Base-by-base conservation (phyloP, 2,797 vertebrate genomes). In the Centroberyx gerrardi region DNA sequence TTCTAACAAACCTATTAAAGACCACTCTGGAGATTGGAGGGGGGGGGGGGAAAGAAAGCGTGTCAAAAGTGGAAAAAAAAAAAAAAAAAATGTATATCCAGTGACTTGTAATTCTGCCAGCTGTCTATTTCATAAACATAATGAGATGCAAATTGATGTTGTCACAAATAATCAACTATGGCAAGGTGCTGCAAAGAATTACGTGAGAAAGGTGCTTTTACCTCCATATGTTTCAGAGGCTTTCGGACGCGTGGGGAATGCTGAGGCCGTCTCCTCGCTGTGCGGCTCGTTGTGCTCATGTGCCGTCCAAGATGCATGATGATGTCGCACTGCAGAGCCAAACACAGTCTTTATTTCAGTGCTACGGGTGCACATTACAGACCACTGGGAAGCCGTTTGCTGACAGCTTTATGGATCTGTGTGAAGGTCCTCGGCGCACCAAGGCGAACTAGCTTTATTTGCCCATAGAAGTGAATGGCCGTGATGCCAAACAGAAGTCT, bases 321-420 rank as follows among this genome's bases (percentile, higher is more conserved):
- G 72, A 76, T 82, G 53, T 70, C 13, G 55, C 60, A 4, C 49
- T 38, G 82, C 72, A 60, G 73, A 76, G 72, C 66, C 49, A 51
- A 29, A 76, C 68, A 29, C 52, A 3, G 56, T 82, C 56, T 84
- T 85, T 84, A 82, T 73, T 86, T 84, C 87, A 78, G 72, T 58
- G 72, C 76, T 74, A 42, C 18, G 76, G 68, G 8, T 64, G 64
- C 80, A 68, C 80, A 67, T 80, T 67, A 81, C 80, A 86, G 74
- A 88, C 80, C 81, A 38, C 46, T 36, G 29, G 59, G 63, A 72
- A 75, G 81, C 68, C 78, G 69, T 55, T 29, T 22, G 38, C 83
- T 86, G 83, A 78, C 82, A 84, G 73, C 14, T 84, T 84, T 87
- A 90, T 85, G 85, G 91, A 90, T 91, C 81, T 72, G 52, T 76